Conservation (phyloP, 1,140 invertebrate genomes). For the Heterodera schachtii region DNA sequence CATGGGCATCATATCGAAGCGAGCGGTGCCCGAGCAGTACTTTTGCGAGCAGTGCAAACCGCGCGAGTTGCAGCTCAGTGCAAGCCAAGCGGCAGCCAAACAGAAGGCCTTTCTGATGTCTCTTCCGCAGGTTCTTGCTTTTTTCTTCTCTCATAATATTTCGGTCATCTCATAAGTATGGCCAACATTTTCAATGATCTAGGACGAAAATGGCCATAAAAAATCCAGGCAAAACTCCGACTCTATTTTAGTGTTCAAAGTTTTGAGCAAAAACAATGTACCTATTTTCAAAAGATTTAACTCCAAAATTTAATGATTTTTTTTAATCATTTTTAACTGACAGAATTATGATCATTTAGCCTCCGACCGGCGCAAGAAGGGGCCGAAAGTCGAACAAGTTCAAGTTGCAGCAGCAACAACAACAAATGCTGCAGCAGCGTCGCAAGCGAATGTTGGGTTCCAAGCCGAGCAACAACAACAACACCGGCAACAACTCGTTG, state of each 20-base stretch:
- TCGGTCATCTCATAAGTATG: no score
- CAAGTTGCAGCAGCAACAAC: neutral
- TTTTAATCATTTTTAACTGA: no score
- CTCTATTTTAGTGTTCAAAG: no score
- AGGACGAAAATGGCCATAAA: no score
- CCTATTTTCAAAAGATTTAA: no score
- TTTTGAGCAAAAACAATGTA: no score
- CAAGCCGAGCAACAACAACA: neutral
- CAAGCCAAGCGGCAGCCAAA: constrained; percentile 28
- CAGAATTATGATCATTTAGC: neutral
- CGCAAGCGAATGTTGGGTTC: neutral
- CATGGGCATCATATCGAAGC: constrained; percentile 31
- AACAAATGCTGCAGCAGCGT: neutral
- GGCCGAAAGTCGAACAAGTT: neutral
- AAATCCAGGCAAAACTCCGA: no score
- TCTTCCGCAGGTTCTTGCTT: neutral
- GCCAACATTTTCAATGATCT: neutral
- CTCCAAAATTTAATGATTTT: no score
- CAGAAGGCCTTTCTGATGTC: constrained; percentile 13
- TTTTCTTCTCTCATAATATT: neutral
- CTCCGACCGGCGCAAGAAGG: neutral
- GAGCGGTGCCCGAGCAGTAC: constrained; percentile 38
- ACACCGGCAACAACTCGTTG: no score
- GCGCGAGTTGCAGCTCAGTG: constrained; percentile 28
- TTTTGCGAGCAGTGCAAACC: constrained; percentile 47